Conservation (phyloP, 2,797 vertebrate genomes). For the Onychomys torridus region DNA sequence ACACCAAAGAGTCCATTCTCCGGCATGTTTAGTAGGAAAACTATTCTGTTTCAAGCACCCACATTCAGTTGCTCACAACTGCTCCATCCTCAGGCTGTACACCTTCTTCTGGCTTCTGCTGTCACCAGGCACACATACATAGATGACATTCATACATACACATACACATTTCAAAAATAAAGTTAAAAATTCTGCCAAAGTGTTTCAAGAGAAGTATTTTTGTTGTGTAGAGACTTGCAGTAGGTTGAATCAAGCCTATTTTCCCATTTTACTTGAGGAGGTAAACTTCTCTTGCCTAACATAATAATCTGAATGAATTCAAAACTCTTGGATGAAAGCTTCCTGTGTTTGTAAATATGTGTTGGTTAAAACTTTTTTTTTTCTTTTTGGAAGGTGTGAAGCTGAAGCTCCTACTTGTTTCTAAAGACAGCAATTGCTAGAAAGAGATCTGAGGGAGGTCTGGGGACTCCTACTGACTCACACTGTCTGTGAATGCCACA, state of each 20-base stretch:
- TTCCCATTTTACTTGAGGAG: neutral
- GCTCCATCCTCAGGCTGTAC: too few relatives aligned
- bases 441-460: neutral
- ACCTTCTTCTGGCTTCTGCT: neutral
- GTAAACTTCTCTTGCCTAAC: neutral
- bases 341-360: neutral
- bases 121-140: too few relatives aligned
- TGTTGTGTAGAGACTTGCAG: neutral
- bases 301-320: neutral
- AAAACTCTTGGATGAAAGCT: neutral
- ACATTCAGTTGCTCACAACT: neutral
- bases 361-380: neutral
- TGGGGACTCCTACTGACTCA: neutral
- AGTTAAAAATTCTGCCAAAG: neutral
- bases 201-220: conserved; percentile 8
- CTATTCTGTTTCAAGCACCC: neutral
- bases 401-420: neutral
- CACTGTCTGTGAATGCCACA: neutral
- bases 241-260: neutral
- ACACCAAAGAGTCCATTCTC: neutral
- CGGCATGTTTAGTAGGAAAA: neutral
- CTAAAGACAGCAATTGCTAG: neutral
- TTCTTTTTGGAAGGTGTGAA: neutral
- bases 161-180: neutral
- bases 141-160: too few relatives aligned